A percentile compares a stretch with the other conserved stretches of the same genome.
Conservation (phyloP, 2,888 invertebrate genomes). For the Euplagia quadripunctaria region DNA sequence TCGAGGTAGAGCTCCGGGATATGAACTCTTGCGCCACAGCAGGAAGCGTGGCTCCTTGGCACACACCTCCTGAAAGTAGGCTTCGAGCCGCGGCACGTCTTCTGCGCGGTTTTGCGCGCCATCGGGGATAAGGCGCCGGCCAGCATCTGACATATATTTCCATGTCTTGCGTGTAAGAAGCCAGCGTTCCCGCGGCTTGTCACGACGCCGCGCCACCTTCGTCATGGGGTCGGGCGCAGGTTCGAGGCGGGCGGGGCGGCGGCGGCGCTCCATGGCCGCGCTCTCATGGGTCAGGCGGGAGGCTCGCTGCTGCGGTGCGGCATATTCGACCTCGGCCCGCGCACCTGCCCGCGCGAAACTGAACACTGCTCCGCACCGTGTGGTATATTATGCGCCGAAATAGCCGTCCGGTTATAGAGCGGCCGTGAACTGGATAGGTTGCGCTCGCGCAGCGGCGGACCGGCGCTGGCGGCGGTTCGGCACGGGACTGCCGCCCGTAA, state of each 20-base stretch:
- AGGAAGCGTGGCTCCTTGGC: conserved; percentile 92
- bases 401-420: conserved; percentile 84
- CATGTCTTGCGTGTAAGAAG: conserved; percentile 95
- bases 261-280: conserved; percentile 80
- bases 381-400: conserved; percentile 82
- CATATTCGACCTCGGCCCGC: conserved; percentile 71
- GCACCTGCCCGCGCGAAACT: conserved; percentile 82
- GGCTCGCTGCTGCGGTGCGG: conserved; percentile 44
- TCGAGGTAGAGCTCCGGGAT: conserved; percentile 91
- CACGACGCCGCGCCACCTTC: conserved; percentile 86
- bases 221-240: conserved; percentile 87
- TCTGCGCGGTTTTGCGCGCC: conserved; percentile 91
- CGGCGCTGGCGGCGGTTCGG: conserved; percentile 61
- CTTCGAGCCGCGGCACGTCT: conserved; percentile 93
- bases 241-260: conserved; percentile 73
- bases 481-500: conserved; percentile 68
- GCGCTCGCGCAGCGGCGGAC: conserved; percentile 70
- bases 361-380: conserved; percentile 79
- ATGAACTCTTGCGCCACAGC: conserved; percentile 94
- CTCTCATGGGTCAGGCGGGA: conserved; percentile 61
- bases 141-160: conserved; percentile 97
- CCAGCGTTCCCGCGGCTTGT: conserved; percentile 93
- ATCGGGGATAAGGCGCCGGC: conserved; percentile 94
- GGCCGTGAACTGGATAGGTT: conserved; percentile 85
- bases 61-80: conserved; percentile 94